Evolutionary conservation across 2,113 vertebrate species (phyloP).

Genomic region (Hiodon tergisus): DNA sequence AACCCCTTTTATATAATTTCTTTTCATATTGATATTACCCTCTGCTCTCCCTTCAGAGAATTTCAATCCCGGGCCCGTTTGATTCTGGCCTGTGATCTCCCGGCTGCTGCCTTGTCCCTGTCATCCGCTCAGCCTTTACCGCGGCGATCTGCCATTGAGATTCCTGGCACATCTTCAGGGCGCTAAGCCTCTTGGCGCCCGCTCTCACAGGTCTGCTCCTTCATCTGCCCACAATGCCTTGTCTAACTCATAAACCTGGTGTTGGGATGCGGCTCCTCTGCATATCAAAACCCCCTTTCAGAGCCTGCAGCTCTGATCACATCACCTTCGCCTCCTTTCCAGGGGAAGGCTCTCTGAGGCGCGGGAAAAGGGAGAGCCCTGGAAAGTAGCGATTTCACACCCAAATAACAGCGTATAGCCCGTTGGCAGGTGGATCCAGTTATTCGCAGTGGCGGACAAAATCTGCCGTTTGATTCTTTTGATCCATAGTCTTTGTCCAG

Average conservation of each 20-base stretch:
- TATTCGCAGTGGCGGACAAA: background rate
- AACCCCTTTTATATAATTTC: slow-evolving; percentile 8
- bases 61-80: slow-evolving; percentile 9
- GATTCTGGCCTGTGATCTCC: slow-evolving; percentile 34
- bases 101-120: slow-evolving; percentile 24
- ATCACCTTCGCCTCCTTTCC: slow-evolving; percentile 19
- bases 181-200: slow-evolving; percentile 40
- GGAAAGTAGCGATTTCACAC: slow-evolving; percentile 13
- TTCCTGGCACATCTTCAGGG: slow-evolving; percentile 44
- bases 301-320: slow-evolving; percentile 49
- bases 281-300: slow-evolving; percentile 36
- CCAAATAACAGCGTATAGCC: background rate
- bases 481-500: slow-evolving; percentile 2
- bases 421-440: background rate
- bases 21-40: background rate
- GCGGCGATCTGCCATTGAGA: slow-evolving; percentile 42
- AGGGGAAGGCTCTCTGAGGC: slow-evolving; percentile 15
- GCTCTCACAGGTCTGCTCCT: slow-evolving; percentile 46
- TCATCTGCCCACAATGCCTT: slow-evolving; percentile 53
- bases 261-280: slow-evolving; percentile 35
- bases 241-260: slow-evolving; percentile 44
- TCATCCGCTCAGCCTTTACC: slow-evolving; percentile 33
- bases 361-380: background rate
- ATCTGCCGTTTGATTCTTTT: slow-evolving; percentile 4
- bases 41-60: background rate